Base-by-base conservation (phyloP, 2,113 vertebrate species). In the Pluvialis apricaria region DNA sequence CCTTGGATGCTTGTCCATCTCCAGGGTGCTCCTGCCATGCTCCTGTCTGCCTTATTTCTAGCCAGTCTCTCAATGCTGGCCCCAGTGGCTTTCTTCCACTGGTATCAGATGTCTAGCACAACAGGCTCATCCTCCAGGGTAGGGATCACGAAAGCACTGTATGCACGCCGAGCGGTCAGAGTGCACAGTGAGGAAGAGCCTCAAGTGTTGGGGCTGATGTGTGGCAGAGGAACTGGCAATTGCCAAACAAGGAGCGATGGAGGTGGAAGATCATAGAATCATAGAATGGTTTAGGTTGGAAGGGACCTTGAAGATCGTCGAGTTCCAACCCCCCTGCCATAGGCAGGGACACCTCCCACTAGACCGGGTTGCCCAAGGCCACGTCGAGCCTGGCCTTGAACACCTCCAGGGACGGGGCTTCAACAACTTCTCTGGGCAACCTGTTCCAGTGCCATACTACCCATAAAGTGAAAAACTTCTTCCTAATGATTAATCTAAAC, bases 131-230 rank as follows among this genome's bases (percentile, higher is more conserved):
- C 73, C 68, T 36, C 11, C 61, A 16, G 47, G 6, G 21, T 1
- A 40, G 47, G 73, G 65, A 85, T 80, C 1, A 7, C 6, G 11
- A 66, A 79, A 71, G n/a, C 6, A 1, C 55, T 52, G n/a, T 2
- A 0, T 54, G 25, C 17, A 52, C 0, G 0, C 34, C 0, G 2
- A 40, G 29, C 12, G 24, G 51, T 65, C 26, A 25, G 15, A 31
- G 40, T 82, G 44, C 28, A 11, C 1, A 6, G 14, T 40, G 45
- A 60, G 60, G 77, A 75, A 51, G 47, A 79, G 42, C 10, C 65
- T 25, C 36, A 75, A 34, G 17, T 40, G 40, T 25, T 79, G 62
- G 57, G 45, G 31, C 15, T 66, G 60, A 36, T 71, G 29, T 40
- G 62, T 58, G 58, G 36, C 40, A n/a, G n/a, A n/a, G n/a, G n/a